Evolutionary conservation across 2,113 vertebrate genomes (phyloP).

Genomic region (Rhabdornis inornatus): DNA sequence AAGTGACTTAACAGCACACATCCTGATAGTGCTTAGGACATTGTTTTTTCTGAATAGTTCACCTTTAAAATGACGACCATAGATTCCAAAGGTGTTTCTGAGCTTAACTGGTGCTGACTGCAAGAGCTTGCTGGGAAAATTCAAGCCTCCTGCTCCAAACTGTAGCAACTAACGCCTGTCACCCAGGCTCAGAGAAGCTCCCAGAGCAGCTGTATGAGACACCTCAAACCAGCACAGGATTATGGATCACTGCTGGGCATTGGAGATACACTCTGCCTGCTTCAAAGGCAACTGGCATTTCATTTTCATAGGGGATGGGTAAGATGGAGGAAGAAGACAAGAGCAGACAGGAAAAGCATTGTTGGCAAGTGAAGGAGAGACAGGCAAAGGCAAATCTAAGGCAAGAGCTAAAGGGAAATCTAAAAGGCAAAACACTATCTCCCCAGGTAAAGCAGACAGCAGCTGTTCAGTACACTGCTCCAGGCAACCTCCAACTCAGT

Average conservation of each 20-base stretch:
- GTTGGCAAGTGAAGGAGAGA: neutral
- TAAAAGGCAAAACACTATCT: neutral
- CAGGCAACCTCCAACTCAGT: neutral
- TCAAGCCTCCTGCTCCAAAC: neutral
- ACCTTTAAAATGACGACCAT: neutral
- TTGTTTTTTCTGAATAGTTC: neutral
- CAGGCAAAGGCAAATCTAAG: neutral
- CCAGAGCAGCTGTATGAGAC: neutral
- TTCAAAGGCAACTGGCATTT: neutral
- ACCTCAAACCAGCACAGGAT: rapidly evolving
- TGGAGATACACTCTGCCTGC: neutral
- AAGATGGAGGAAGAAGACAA: neutral
- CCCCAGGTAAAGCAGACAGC: neutral
- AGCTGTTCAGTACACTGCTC: neutral
- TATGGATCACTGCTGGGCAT: neutral
- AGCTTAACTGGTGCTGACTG: neutral
- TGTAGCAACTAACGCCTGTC: neutral
- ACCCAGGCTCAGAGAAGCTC: neutral
- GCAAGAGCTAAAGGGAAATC: neutral
- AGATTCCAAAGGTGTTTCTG: neutral
- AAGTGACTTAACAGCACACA: neutral
- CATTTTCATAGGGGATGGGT: neutral
- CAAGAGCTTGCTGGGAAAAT: neutral
- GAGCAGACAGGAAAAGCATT: neutral
- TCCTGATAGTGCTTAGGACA: neutral